Conservation (phyloP, 2,888 invertebrate species). For the Acleris literana region DNA sequence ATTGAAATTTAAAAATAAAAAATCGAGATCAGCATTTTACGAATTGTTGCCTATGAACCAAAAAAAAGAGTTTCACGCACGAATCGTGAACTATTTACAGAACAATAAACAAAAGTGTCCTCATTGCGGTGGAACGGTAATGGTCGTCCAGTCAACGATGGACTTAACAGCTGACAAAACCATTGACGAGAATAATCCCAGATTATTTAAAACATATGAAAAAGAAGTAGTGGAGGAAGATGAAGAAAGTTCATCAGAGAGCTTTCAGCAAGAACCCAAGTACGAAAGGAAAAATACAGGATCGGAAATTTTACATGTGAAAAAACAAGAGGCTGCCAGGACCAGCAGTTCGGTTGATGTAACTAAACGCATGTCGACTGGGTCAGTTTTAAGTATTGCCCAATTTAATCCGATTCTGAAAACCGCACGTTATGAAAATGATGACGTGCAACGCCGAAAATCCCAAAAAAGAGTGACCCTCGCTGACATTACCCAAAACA, state of each 20-base stretch:
- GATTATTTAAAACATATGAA: neutral
- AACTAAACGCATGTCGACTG: constrained; percentile 22
- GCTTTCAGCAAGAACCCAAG: neutral
- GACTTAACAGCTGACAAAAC: constrained; percentile 42
- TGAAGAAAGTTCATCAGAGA: neutral
- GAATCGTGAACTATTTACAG: constrained; percentile 77
- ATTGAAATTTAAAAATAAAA: constrained; percentile 80
- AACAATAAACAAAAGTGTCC: constrained; percentile 77
- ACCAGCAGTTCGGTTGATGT: constrained; percentile 4
- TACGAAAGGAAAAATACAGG: neutral
- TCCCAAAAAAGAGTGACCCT: constrained; percentile 67
- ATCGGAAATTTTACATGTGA: neutral
- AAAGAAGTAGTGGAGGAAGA: constrained; percentile 3
- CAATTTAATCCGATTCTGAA: constrained; percentile 60
- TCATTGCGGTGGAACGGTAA: constrained; percentile 72
- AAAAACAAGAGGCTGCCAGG: neutral
- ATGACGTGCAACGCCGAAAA: constrained; percentile 35
- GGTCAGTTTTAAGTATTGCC: constrained; percentile 39
- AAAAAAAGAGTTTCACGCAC: constrained; percentile 81
- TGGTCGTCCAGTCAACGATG: constrained; percentile 61
- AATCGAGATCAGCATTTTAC: constrained; percentile 79
- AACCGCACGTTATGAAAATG: constrained; percentile 44
- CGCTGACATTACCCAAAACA: constrained; percentile 51
- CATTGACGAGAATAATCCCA: constrained; percentile 5
- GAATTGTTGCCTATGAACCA: constrained; percentile 80